Conservation (phyloP, 2,113 vertebrate species). For the Charadrius vociferus region DNA sequence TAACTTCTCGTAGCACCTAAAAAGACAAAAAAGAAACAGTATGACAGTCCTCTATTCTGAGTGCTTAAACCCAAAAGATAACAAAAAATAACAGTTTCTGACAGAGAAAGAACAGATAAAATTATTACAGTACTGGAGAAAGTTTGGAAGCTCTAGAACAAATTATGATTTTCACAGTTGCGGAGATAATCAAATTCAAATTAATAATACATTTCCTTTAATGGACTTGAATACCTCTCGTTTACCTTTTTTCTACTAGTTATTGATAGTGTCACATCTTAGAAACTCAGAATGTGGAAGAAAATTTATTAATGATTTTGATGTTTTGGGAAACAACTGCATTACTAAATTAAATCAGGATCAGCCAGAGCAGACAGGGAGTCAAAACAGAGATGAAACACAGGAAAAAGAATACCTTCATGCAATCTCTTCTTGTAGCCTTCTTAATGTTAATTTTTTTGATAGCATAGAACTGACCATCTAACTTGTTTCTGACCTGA, state of each 20-base stretch:
- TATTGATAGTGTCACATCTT: background rate
- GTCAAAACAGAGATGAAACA: background rate
- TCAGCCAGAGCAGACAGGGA: background rate
- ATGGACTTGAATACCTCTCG: background rate
- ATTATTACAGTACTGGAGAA: background rate
- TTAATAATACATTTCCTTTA: background rate
- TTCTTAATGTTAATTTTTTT: constrained; percentile 97
- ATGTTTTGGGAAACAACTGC: background rate
- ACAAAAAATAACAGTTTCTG: background rate
- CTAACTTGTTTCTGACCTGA: constrained; percentile 94
- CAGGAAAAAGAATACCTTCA: constrained; percentile 82
- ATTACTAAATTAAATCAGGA: background rate
- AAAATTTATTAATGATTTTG: background rate
- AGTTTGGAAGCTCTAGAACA: background rate
- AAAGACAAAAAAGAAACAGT: background rate
- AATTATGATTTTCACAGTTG: background rate
- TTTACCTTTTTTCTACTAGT: background rate
- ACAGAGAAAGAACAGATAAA: background rate
- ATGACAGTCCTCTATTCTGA: background rate
- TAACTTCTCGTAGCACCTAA: constrained; percentile 94
- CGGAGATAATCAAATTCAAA: background rate
- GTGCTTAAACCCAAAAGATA: background rate
- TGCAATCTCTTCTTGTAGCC: constrained; percentile 89
- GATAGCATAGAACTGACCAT: constrained; percentile 93
- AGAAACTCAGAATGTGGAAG: background rate